Base-by-base conservation (phyloP, 2,888 invertebrate species). In the Acanthosepion lycidas region DNA sequence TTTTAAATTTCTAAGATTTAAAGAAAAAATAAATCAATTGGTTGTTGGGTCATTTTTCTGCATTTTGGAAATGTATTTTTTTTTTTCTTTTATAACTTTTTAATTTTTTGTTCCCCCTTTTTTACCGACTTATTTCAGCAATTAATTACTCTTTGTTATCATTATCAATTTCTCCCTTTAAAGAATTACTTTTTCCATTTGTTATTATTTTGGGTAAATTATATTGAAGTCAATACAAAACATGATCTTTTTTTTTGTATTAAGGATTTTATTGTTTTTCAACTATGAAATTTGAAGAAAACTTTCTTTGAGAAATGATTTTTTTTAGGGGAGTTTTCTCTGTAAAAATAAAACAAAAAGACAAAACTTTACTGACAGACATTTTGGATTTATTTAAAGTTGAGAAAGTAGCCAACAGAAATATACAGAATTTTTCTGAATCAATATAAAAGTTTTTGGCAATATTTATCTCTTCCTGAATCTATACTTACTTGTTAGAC, bases 1-100 rank as follows among this genome's bases (percentile, higher is more conserved):
- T 78, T 78, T n/a, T n/a, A 78, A 78, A n/a, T 33, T 78, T 78
- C 78, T 33, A 78, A 78, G 78, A 33, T 78, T 78, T 33, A 78
- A 78, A n/a, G n/a, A 78, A 78, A 78, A 78, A 78, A 78, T n/a
- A 78, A 78, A 78, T 78, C 78, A 78, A 78, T 78, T n/a, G n/a
- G 12, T n/a, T 33, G 9, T 78, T n/a, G 78, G 78, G n/a, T n/a
- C 9, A 4, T 78, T 78, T n/a, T 78, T 78, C 78, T 78, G n/a
- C n/a, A 78, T 78, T 78, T n/a, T 78, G n/a, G 12, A n/a, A n/a
- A 23, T n/a, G 5, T 33, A 33, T 12, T 78, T 15, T 78, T 33
- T 15, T n/a, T 78, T n/a, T n/a, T 28, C 9, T 78, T 78, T 78
- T 78, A 15, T 78, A 9, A 33, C 15, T n/a, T 6, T 33, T 78